Conservation (phyloP, 2,888 invertebrate species). For the Drosophila incognita region DNA sequence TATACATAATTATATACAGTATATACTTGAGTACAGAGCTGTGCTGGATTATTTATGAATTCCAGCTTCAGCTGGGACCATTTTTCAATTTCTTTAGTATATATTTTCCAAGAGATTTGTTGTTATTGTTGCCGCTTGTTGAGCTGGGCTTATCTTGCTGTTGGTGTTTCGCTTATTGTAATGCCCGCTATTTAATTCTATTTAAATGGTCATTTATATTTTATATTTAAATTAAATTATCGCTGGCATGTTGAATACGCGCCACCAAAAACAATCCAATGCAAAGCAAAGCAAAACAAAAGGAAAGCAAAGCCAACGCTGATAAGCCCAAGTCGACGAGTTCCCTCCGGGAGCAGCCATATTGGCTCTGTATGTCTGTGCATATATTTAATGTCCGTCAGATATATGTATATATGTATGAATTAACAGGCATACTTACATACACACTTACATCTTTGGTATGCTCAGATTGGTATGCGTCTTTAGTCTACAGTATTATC, state of each 20-base stretch:
- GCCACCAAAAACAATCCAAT: constrained; percentile 38
- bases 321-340: constrained; percentile 46
- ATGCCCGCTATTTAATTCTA: constrained; percentile 38
- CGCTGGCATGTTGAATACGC: constrained; percentile 48
- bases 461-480: constrained; percentile 34
- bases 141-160: constrained; percentile 51
- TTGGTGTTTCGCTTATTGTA: constrained; percentile 42
- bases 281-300: constrained; percentile 36
- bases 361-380: constrained; percentile 14
- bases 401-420: constrained; percentile 1
- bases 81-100: constrained; percentile 41
- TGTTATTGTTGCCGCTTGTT: constrained; percentile 8
- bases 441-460: not conserved
- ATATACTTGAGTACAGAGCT: constrained; percentile 5
- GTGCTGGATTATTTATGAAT: constrained; percentile 50
- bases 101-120: constrained; percentile 39
- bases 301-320: constrained; percentile 30
- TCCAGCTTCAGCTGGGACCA: constrained; percentile 18
- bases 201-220: constrained; percentile 57
- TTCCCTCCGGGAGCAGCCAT: constrained; percentile 29
- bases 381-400: not conserved
- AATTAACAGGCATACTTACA: not conserved
- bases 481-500: constrained; percentile 45
- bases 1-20: not conserved
- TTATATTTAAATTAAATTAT: constrained; percentile 70